phyloP scores from a whole-genome alignment of 1,140 invertebrate genomes.

The Sarcophaga bullata region DNA sequence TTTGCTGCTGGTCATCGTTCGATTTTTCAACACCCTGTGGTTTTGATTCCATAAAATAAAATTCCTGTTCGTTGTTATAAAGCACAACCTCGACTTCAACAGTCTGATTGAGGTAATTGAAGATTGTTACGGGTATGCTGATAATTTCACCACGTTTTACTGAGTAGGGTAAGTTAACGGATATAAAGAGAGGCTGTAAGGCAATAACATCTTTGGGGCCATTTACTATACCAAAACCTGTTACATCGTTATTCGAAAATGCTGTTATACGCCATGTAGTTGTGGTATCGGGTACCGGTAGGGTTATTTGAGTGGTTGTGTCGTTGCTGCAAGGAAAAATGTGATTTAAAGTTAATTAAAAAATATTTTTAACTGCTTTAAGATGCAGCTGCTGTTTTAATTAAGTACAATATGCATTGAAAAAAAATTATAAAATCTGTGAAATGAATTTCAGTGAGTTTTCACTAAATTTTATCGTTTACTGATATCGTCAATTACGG shows the following conservation, averaged over 20 bases:
- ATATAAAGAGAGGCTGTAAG: neutral
- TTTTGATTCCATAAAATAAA: neutral
- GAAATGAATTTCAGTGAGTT: too few relatives aligned
- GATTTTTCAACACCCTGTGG: neutral
- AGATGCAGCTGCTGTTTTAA: too few relatives aligned
- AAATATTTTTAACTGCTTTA: too few relatives aligned
- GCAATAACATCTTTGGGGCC: slow-evolving; percentile 66
- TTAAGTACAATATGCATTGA: too few relatives aligned
- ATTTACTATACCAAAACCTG: slow-evolving; percentile 76
- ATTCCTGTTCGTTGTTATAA: neutral
- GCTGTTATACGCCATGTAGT: slow-evolving; percentile 71
- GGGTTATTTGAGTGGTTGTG: too few relatives aligned
- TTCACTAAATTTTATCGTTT: too few relatives aligned
- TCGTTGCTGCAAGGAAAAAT: neutral
- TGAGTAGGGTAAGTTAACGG: neutral
- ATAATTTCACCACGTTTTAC: slow-evolving; percentile 13
- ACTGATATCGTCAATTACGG: too few relatives aligned
- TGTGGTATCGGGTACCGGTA: slow-evolving; percentile 64
- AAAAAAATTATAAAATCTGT: too few relatives aligned
- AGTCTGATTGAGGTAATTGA: neutral
- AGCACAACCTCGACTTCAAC: neutral
- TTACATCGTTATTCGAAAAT: slow-evolving; percentile 77
- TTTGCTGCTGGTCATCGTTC: neutral
- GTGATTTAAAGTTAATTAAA: too few relatives aligned
- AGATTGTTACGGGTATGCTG: neutral